phyloP scores from a whole-genome alignment of 2,113 vertebrate genomes.

The Chauna torquata region DNA sequence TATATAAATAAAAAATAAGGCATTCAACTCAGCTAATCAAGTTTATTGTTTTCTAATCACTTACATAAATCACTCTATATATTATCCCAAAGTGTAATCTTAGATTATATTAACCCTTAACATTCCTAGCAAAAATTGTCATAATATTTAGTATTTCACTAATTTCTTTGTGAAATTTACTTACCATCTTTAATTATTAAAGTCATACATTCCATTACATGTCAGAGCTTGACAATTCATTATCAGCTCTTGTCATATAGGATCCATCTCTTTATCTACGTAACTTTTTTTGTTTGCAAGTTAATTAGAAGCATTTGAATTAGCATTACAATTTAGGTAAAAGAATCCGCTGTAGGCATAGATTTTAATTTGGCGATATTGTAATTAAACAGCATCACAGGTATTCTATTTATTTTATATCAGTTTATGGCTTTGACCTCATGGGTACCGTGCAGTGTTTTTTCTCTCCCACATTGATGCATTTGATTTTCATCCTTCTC shows the following conservation, averaged over 20 bases:
- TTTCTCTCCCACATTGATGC: neutral
- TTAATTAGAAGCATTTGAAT: slow-evolving; percentile 51
- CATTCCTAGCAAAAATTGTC: slow-evolving; percentile 1
- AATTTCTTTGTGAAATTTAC: slow-evolving; percentile 18
- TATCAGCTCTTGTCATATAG: neutral
- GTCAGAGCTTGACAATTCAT: slow-evolving; percentile 43
- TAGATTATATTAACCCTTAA: slow-evolving; percentile 6
- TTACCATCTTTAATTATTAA: slow-evolving; percentile 12
- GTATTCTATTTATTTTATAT: slow-evolving; percentile 11
- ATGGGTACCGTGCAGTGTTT: neutral
- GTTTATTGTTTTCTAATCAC: slow-evolving; percentile 22
- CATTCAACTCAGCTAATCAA: slow-evolving; percentile 19
- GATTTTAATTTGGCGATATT: neutral
- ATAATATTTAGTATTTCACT: slow-evolving; percentile 6
- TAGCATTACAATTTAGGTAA: neutral
- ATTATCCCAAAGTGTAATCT: neutral
- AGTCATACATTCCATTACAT: slow-evolving; percentile 12
- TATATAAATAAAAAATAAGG: slow-evolving; percentile 45
- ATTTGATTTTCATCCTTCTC: slow-evolving; percentile 9
- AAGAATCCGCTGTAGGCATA: neutral
- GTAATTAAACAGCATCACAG: neutral
- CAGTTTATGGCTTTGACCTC: slow-evolving; percentile 31
- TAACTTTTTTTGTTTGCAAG: slow-evolving; percentile 16
- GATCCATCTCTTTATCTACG: neutral
- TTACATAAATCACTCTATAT: slow-evolving; percentile 31